Evolutionary conservation across 2,797 vertebrate species (phyloP), one percentile per base, ranked within the genome.

Genomic region (Odontamblyopus rebecca): DNA sequence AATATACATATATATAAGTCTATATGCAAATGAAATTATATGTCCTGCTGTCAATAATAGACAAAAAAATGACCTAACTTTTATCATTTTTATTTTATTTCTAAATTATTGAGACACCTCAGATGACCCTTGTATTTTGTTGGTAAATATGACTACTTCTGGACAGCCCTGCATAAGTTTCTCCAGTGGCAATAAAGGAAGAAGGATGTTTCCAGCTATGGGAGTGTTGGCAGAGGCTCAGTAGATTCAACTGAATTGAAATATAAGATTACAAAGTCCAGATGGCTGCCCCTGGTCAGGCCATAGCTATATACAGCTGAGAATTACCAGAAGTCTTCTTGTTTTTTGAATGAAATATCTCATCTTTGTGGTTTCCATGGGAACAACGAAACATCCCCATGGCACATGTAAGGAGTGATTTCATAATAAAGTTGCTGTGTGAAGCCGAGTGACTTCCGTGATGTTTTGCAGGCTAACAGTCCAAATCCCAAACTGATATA

Each of bases 381-480:
- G 71, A 75, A 86, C 77, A 73, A 81, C 71, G 65, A 65, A 86
- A 86, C 80, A 82, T 87, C 91, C 85, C 86, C 88, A 84, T 75
- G 74, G 66, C 69, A 60, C 67, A 77, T 71, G 63, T 56, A 26
- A 23, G 53, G 71, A 79, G 74, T 61, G 71, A 75, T 38, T 3
- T 7, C 64, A 68, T 73, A 76, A 88, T 86, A 86, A 88, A 87
- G 74, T 72, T 69, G 59, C 35, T 72, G 78, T 75, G 62, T 82
- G n/a, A 80, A 71, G 68, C 48, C 9, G 68, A 59, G 27, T 69
- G 77, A 81, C 77, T 60, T 68, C 64, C 74, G 59, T 66, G 69
- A 79, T 89, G 81, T 90, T 83, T 89, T 81, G 85, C 57, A 51
- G 54, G 67, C 61, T 61, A 75, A 81, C 68, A 66, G 50, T 79